phyloP scores from a whole-genome alignment of 2,888 invertebrate genomes.

The Erynnis tages region DNA sequence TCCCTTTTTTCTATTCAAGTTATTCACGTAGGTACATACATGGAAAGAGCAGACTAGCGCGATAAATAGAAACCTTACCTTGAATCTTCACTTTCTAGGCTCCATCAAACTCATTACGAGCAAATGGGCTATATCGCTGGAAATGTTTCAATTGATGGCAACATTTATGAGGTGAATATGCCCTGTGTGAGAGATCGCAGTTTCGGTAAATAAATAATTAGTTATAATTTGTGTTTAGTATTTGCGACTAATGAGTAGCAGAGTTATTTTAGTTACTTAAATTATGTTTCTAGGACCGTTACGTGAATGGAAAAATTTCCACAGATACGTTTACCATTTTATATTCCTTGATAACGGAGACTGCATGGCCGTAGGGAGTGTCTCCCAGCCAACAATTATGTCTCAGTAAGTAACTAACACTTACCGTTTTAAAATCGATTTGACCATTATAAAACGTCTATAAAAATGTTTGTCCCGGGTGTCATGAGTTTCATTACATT shows the following conservation, averaged over 20 bases:
- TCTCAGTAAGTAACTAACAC: slow-evolving; percentile 72
- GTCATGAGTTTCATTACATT: too few species aligned
- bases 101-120: slow-evolving; percentile 89
- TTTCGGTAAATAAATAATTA: slow-evolving; percentile 83
- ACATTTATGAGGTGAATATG: slow-evolving; percentile 70
- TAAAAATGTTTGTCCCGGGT: too few species aligned
- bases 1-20: too few species aligned
- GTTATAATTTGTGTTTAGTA: too few species aligned
- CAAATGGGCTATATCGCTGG: slow-evolving; percentile 85
- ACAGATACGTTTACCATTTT: slow-evolving; percentile 87
- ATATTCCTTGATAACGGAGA: slow-evolving; percentile 86
- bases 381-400: slow-evolving; percentile 83
- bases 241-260: too few species aligned
- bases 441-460: too few species aligned
- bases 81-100: slow-evolving; percentile 69
- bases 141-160: slow-evolving; percentile 76
- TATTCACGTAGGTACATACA: too few species aligned
- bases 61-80: too few species aligned
- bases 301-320: slow-evolving; percentile 85
- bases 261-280: too few species aligned
- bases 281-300: slow-evolving; percentile 61
- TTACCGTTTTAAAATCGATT: background rate
- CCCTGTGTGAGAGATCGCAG: slow-evolving; percentile 86
- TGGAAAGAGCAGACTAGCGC: too few species aligned
- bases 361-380: slow-evolving; percentile 83